These are phyloP conservation scores for Heliconius congener DNA, from an alignment of 1,140 invertebrate genomes.

Conservation along the genomic window DNA sequence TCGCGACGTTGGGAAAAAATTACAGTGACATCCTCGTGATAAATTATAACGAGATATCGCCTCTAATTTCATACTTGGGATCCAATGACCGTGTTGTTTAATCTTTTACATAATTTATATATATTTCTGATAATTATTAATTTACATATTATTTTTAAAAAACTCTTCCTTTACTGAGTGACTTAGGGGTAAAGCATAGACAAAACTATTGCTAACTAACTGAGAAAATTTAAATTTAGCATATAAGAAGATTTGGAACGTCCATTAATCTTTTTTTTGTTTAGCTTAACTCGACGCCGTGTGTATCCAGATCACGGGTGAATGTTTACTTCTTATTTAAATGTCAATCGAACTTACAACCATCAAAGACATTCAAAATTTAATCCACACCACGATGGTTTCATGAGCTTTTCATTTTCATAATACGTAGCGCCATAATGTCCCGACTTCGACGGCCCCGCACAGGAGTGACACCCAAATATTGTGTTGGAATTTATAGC, in stretches of 20 bases:
- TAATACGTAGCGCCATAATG: slow-evolving; percentile 22
- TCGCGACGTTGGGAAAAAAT: slow-evolving; percentile 58
- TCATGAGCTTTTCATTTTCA: slow-evolving; percentile 39
- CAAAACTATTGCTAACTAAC: too few relatives aligned
- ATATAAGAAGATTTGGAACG: too few relatives aligned
- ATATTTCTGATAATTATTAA: background rate
- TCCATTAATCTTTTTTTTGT: too few relatives aligned
- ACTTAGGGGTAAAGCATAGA: too few relatives aligned
- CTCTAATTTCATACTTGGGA: slow-evolving; percentile 42
- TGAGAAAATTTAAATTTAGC: too few relatives aligned
- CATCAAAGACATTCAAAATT: background rate
- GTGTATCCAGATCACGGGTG: too few relatives aligned
- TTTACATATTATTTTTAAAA: too few relatives aligned
- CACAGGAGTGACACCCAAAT: slow-evolving; percentile 56
- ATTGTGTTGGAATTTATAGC: slow-evolving; percentile 72
- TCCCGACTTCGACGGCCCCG: slow-evolving; percentile 55
- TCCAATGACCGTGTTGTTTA: slow-evolving; percentile 16
- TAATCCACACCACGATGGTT: background rate
- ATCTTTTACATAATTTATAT: background rate
- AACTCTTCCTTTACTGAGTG: too few relatives aligned
- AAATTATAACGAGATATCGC: slow-evolving; percentile 62
- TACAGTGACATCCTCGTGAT: slow-evolving; percentile 66
- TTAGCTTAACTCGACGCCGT: too few relatives aligned
- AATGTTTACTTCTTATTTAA: too few relatives aligned
- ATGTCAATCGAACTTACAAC: background rate